Evolutionary conservation across 2,113 vertebrate species (phyloP).

Genomic region (Psephotus haematonotus): DNA sequence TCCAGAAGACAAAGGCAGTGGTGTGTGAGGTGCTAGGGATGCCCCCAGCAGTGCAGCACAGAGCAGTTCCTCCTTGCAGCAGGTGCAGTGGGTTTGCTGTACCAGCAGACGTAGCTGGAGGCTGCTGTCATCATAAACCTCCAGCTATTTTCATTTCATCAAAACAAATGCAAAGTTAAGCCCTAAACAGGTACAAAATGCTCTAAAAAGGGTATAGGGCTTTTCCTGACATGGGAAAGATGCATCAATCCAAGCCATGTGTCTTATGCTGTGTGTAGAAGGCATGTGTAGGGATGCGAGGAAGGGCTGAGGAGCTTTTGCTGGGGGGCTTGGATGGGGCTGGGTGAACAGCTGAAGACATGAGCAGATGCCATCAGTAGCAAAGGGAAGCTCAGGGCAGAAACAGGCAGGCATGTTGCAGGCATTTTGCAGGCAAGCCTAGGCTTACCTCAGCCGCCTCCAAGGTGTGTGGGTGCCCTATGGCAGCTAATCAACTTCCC

Average conservation of each 20-base stretch:
- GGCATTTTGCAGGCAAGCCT: not conserved
- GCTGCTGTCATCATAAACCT: not conserved
- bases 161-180: not conserved
- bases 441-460: not conserved
- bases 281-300: accelerated
- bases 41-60: not conserved
- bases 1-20: not conserved
- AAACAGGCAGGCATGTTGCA: not conserved
- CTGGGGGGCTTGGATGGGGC: not conserved
- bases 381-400: not conserved
- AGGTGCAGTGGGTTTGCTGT: not conserved
- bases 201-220: not conserved
- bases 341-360: not conserved
- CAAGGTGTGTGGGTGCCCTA: not conserved
- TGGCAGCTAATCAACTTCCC: not conserved
- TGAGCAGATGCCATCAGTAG: not conserved
- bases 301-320: not conserved
- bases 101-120: not conserved
- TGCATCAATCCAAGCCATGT: accelerated
- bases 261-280: accelerated
- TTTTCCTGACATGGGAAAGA: not conserved
- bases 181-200: not conserved
- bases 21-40: not conserved
- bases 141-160: not conserved
- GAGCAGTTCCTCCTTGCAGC: not conserved